These are phyloP conservation scores for Apostichopus californicus DNA, from an alignment of 35 echinoderm and acorn worm genomes.

Conservation along the genomic window DNA sequence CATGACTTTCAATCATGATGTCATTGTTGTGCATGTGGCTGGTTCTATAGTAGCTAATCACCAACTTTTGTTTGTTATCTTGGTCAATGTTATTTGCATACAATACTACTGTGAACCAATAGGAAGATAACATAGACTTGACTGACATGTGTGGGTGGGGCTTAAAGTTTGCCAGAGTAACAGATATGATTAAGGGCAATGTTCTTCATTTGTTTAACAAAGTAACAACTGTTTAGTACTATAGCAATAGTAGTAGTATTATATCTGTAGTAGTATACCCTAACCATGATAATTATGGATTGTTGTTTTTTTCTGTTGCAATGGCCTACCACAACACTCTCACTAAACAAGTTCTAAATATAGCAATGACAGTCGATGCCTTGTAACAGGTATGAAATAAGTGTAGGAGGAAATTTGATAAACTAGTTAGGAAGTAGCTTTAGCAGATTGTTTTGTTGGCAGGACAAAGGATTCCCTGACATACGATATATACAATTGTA, in stretches of 20 bases:
- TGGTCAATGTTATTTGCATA: constrained; percentile 36
- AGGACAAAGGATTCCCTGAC: not conserved
- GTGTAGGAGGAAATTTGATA: not conserved
- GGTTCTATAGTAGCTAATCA: constrained; percentile 13
- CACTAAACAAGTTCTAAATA: not conserved
- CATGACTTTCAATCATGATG: constrained; percentile 23
- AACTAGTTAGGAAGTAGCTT: not conserved
- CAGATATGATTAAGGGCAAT: not conserved
- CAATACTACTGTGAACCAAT: constrained; percentile 33
- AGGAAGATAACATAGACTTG: not conserved
- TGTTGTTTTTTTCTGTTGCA: no score
- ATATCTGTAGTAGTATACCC: no score
- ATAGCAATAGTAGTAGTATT: no score
- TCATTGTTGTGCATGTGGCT: constrained; percentile 12
- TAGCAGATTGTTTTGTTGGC: not conserved
- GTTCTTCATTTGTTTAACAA: not conserved
- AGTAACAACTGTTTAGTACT: no score
- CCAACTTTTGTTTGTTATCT: not conserved
- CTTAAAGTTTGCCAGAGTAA: constrained; percentile 1
- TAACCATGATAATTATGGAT: no score
- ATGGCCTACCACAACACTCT: not conserved
- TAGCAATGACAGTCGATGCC: not conserved
- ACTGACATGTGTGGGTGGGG: constrained; percentile 23
- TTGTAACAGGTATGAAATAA: not conserved
- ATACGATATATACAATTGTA: not conserved